These are phyloP conservation scores for Hiodon alosoides DNA, from an alignment of 2,113 vertebrate species.

Conservation along the genomic window DNA sequence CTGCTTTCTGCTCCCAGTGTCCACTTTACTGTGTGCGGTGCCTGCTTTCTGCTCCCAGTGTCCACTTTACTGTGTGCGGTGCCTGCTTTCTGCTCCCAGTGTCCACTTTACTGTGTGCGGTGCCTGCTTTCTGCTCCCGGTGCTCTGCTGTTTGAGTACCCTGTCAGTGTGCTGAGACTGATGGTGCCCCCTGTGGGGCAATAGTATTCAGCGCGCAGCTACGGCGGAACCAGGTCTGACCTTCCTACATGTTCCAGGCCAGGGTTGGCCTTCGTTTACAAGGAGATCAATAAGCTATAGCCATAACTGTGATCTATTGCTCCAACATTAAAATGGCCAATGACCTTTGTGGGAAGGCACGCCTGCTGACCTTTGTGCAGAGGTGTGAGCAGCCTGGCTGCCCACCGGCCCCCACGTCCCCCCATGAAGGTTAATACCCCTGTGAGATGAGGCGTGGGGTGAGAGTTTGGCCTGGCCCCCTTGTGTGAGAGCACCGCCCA, in stretches of 20 bases:
- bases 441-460: conserved; percentile 12
- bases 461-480: not conserved
- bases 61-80: too few relatives aligned
- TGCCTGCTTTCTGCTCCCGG: too few relatives aligned
- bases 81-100: too few relatives aligned
- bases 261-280: conserved; percentile 58
- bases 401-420: conserved; percentile 39
- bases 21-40: too few relatives aligned
- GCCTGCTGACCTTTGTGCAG: conserved; percentile 43
- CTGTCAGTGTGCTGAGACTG: not conserved
- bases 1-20: too few relatives aligned
- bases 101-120: too few relatives aligned
- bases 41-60: too few relatives aligned
- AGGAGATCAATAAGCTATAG: conserved; percentile 70
- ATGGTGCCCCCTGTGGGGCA: not conserved
- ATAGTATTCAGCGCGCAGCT: not conserved
- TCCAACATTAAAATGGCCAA: conserved; percentile 60
- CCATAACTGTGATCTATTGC: conserved; percentile 72
- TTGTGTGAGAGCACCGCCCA: too few relatives aligned
- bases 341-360: conserved; percentile 54
- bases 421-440: conserved; percentile 24
- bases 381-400: conserved; percentile 29
- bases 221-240: conserved; percentile 36
- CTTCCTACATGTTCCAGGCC: conserved; percentile 50
- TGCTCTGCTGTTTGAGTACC: too few relatives aligned